Base-by-base conservation (phyloP, 2,113 vertebrate genomes). In the Microcebus jonahi region DNA sequence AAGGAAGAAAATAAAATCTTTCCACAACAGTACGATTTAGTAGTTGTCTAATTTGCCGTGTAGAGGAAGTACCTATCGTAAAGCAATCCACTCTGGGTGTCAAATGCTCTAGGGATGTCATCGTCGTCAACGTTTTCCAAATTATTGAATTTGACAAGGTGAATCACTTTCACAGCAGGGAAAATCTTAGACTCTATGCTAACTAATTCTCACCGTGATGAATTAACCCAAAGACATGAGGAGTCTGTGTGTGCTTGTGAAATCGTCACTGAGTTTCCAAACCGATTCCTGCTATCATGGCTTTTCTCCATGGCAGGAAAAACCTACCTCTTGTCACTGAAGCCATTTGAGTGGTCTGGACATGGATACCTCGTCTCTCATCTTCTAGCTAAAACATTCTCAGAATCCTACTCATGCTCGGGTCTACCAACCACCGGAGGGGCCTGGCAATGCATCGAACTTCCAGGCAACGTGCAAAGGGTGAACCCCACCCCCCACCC, bases 231-330 rank as follows among this genome's bases (percentile, higher is more conserved):
- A 76, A 91, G 39, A 83, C 11, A 29, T 0, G 4, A 13, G 45
- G 27, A 82, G 2, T 45, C 82, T 63, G 45, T 63, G 45, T 21
- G 13, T 21, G 57, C n/a, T 94, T 87, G 94, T 91, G 68, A 75
- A 75, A 91, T 91, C 86, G 75, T 93, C 96, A 87, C 91, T 83
- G 48, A 39, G 11, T 76, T 79, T 95, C 79, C 91, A 91, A 87
- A 93, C 31, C 2, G 31, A 79, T 97, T 89, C 88, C 77, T 80
- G 42, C 15, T 53, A 50, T 42, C 39, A 48, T 11, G 7, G 45
- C 12, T n/a, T 71, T 57, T 93, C 57, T 76, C 79, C 45, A 8
- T 0, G 34, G 71, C 76, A 36, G 14, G 42, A 81, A 90, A 90
- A 50, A 61, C 67, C 45, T 48, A 42, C 71, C 36, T 59, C 34